Percentiles rank a stretch among this genome's conserved stretches.
Evolutionary conservation across 2,888 invertebrate species (phyloP).

Genomic region (Plebejus argus): DNA sequence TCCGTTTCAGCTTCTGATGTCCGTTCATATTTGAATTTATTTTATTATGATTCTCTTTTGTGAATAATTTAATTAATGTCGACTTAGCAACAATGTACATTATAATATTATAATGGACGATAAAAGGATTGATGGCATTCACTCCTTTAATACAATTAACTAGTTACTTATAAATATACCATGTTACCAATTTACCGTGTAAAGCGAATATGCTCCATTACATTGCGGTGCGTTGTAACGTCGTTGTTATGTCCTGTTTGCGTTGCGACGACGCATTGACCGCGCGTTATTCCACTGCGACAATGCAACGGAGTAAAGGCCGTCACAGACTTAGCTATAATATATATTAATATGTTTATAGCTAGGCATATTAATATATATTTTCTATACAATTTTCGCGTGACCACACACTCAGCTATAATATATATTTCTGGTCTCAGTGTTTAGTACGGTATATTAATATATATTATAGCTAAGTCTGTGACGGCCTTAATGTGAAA

Average conservation of each 20-base stretch:
- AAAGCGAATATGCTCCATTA: neutral
- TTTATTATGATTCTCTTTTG: constrained; percentile 14
- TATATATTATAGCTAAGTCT: no score
- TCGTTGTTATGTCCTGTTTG: neutral
- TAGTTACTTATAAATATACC: neutral
- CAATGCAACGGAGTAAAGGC: no score
- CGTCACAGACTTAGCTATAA: no score
- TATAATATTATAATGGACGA: constrained; percentile 12
- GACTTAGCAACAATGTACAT: constrained; percentile 3
- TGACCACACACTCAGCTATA: no score
- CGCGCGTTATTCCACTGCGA: neutral
- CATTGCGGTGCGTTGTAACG: neutral
- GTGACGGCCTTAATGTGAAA: no score
- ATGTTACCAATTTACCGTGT: neutral
- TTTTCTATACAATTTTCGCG: no score
- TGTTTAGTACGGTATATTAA: no score
- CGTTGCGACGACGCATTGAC: neutral
- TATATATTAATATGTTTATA: no score
- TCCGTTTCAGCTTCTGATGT: neutral
- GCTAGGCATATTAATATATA: no score
- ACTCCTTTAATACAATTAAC: neutral
- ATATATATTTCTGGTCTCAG: no score
- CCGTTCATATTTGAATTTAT: neutral
- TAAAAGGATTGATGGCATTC: neutral
- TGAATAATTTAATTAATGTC: constrained; percentile 26